Conservation (phyloP, 1,140 invertebrate genomes). For the Drosophila nasuta region DNA sequence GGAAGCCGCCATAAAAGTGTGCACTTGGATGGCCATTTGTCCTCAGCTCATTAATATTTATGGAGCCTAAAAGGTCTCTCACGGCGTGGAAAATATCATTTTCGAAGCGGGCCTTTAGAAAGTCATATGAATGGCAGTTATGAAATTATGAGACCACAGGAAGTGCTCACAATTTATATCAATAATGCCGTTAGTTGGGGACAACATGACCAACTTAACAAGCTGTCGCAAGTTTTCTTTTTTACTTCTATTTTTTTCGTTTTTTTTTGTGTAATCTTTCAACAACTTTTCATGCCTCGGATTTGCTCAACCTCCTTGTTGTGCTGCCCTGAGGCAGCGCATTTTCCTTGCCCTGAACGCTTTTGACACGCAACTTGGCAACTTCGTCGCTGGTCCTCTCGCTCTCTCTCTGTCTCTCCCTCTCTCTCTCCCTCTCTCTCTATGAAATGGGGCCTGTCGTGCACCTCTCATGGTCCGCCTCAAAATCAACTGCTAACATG, state of each 20-base stretch:
- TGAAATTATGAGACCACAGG: constrained; percentile 40
- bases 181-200: constrained; percentile 67
- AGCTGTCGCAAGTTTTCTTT: constrained; percentile 32
- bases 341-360: constrained; percentile 40
- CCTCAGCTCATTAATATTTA: constrained; percentile 71
- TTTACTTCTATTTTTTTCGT: constrained; percentile 17
- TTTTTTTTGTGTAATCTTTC: constrained; percentile 55
- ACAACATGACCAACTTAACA: constrained; percentile 45
- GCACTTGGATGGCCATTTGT: neutral
- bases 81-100: constrained; percentile 52
- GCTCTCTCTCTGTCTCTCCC: too few relatives aligned
- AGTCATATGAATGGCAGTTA: constrained; percentile 20
- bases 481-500: constrained; percentile 82
- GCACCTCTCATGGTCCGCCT: constrained; percentile 41
- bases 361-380: constrained; percentile 72
- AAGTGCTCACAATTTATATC: constrained; percentile 74
- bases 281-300: constrained; percentile 42
- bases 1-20: constrained; percentile 31
- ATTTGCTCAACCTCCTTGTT: constrained; percentile 12
- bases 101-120: constrained; percentile 5
- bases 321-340: constrained; percentile 5
- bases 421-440: neutral
- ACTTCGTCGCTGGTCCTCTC: constrained; percentile 3
- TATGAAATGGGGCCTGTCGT: constrained; percentile 10
- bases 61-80: constrained; percentile 63